Base-by-base conservation (phyloP, 2,113 vertebrate species). In the Lethenteron camtschaticum region DNA sequence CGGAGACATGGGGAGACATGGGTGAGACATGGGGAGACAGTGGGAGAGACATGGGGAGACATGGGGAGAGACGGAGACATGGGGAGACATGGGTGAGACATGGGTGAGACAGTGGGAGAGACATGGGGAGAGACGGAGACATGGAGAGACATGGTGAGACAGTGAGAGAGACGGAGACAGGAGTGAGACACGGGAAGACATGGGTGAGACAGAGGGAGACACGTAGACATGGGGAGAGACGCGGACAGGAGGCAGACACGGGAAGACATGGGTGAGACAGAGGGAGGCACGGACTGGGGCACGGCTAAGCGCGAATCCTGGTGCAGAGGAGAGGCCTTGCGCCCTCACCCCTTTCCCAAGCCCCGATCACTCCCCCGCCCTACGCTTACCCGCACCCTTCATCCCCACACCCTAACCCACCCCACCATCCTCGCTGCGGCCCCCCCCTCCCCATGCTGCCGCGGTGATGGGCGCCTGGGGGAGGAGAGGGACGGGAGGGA, bases 401-500 rank as follows among this genome's bases (percentile, higher is more conserved):
- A 41, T 41, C 75, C 77, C 74, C 75, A 77, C 78, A 76, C 75
- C 71, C 78, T 77, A 73, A 75, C 78, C 77, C 74, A 74, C 75
- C 75, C 74, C 74, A 72, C 73, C 69, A 74, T 76, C 76, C 72
- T 76, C 76, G 75, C 75, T 73, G 72, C 75, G 70, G 20, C 66
- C 70, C 72, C 20, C 16, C 16, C 72, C 20, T 12, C 16, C 16
- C 3, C 70, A 71, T 71, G 77, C 76, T 75, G 74, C 78, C 75
- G 74, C 75, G 76, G 73, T 75, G 78, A 69, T 68, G 73, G 58
- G 74, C 74, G 72, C 73, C 70, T 72, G 70, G 71, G 70, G 59
- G 58, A 69, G 8, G 72, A 71, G 72, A 68, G 20, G 73, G 16
- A 5, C 41, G 41, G 41, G 41, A 41, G 41, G 41, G 41, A 41